Base-by-base conservation (phyloP, 2,797 vertebrate genomes). In the Ctenosaura bakeri region DNA sequence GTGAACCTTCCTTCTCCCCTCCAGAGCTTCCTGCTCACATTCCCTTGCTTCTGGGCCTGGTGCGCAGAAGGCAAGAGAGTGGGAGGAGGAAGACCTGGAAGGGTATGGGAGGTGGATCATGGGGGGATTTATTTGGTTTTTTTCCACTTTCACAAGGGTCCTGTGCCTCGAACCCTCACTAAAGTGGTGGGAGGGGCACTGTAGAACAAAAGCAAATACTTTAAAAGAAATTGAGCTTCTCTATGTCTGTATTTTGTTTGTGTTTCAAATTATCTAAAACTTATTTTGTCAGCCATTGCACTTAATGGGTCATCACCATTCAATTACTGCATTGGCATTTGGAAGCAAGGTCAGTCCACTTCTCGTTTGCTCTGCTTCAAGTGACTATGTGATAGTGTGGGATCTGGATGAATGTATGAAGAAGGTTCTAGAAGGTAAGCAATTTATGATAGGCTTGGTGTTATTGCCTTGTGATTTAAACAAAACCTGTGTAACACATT, bases 361-460 rank as follows among this genome's bases (percentile, higher is more conserved):
- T 35, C 93, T 96, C 12, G 4, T 97, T 79, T 97, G 97, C 26
- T 97, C 97, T 54, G 97, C 97, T 5, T 97, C 97, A 2, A 59
- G 0, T 32, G 97, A 97, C 26, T 32, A 3, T n/a, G 93, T 97
- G 9, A 91, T 97, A 7, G 78, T 95, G 54, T 98, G 97, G 97
- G 91, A 94, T 85, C 87, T 98, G 71, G 95, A 95, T 0, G 93
- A 96, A 52, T 97, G 97, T 69, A 83, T 24, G 4, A 71, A 89
- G 89, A 93, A 92, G 20, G 71, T 80, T 3, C 74, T 92, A 85
- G 78, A 95, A 96, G 97, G 97, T 97, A 89, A 88, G 22, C 52
- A 42, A 54, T 56, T 82, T 3, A 73, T 90, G 42, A 38, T 86
- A 64, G 35, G 64, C 64, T 87, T 5, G 22, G n/a, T 73, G 73